Evolutionary conservation across 2,797 vertebrate genomes (phyloP), one percentile per base, ranked within the genome.

Genomic region (Poliocrania exsul): DNA sequence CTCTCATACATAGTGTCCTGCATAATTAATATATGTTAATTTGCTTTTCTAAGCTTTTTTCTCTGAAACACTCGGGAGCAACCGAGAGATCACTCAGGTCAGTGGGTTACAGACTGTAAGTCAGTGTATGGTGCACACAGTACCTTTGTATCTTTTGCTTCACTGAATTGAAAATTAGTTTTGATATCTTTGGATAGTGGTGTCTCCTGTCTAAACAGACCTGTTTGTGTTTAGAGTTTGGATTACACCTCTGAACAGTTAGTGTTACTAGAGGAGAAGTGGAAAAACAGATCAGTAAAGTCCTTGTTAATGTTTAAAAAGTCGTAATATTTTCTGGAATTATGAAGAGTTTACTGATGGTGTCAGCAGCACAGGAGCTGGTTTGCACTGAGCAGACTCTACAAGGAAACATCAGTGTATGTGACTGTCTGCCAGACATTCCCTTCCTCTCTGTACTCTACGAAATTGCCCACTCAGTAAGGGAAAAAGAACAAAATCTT

Each of bases 271-370:
- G 51, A 70, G 29, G 47, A 71, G 58, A 93, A 90, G 49, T 86
- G 77, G 65, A 67, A 92, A 90, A 84, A n/a, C 60, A 73, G 19
- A 65, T 93, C 73, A 81, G 3, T 96, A 50, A 88, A 91, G 33
- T 73, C 50, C 74, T 93, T 71, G 49, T 74, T 77, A 83, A 62
- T 80, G 31, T 78, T 24, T 54, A 40, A 75, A 72, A 88, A 50
- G 65, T 83, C 60, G 44, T 81, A 69, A 40, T 2, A 4, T 56
- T 87, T 89, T 74, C 57, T 89, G 81, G 66, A 92, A 51, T 94
- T 83, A 88, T 42, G 70, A 86, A 46, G 82, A 50, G 33, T 73
- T 82, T 85, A 72, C 72, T 97, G 23, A 54, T 62, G 79, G 80
- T 75, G 33, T 78, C 88, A 73, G 53, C 54, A 87, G 77, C 38